A percentile compares a stretch with the other conserved stretches of the same genome.
Conservation (phyloP, 2,113 vertebrate species). For the Tragulus kanchil region DNA sequence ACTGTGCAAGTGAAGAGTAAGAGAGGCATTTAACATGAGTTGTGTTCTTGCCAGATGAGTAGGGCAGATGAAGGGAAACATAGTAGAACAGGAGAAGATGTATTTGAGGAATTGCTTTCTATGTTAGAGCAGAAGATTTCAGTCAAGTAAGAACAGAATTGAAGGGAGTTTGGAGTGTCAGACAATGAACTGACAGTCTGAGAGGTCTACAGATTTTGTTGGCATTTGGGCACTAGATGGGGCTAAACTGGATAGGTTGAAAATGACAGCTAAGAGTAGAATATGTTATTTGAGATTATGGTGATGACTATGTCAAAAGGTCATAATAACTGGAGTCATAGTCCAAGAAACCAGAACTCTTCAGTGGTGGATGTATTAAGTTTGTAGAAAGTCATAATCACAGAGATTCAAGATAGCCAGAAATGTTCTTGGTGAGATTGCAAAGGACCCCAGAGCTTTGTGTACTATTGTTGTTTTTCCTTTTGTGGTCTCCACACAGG, state of each 20-base stretch:
- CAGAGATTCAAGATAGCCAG: neutral
- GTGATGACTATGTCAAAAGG: neutral
- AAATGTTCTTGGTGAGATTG: neutral
- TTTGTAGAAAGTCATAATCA: neutral
- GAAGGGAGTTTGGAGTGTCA: neutral
- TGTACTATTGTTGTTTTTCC: neutral
- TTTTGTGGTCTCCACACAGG: neutral
- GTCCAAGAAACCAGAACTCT: neutral
- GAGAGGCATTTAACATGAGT: neutral
- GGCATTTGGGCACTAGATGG: neutral
- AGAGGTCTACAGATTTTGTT: neutral
- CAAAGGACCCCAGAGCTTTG: fast-evolving
- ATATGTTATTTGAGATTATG: neutral
- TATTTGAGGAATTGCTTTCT: neutral
- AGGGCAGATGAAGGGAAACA: neutral
- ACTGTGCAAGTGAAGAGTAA: neutral
- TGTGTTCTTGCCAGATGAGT: neutral
- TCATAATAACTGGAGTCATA: neutral
- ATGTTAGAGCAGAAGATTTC: neutral
- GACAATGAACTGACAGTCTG: neutral
- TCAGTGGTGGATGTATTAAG: fast-evolving
- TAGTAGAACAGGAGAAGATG: neutral
- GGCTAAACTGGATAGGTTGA: neutral
- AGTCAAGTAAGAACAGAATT: neutral
- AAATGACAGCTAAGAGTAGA: neutral